Evolutionary conservation across 2,113 vertebrate genomes (phyloP).

Genomic region (Ursus arctos): DNA sequence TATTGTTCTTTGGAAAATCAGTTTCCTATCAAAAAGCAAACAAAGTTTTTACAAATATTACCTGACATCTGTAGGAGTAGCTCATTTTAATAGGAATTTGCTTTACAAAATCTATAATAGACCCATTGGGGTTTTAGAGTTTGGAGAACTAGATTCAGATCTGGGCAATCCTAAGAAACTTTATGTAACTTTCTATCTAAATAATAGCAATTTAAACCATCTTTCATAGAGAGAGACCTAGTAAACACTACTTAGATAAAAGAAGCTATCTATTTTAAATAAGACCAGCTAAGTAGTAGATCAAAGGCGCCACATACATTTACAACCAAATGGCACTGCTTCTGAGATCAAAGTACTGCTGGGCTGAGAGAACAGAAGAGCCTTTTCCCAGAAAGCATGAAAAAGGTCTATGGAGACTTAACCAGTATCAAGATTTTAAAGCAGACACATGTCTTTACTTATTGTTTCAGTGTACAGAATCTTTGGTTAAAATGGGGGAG

Average conservation of each 20-base stretch:
- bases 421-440: constrained; percentile 67
- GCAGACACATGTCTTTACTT: constrained; percentile 79
- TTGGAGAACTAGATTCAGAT: constrained; percentile 74
- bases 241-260: constrained; percentile 83
- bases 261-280: constrained; percentile 85
- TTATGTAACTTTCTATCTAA: constrained; percentile 77
- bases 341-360: constrained; percentile 78
- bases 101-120: constrained; percentile 60
- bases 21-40: constrained; percentile 62
- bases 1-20: constrained; percentile 54
- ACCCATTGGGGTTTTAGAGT: constrained; percentile 56
- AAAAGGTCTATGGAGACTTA: constrained; percentile 54
- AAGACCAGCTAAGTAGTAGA: constrained; percentile 82
- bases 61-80: constrained; percentile 52
- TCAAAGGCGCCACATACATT: constrained; percentile 81
- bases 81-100: constrained; percentile 62
- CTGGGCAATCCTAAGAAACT: constrained; percentile 66
- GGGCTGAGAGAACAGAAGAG: constrained; percentile 46
- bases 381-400: constrained; percentile 68
- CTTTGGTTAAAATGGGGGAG: constrained; percentile 60
- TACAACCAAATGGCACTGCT: constrained; percentile 75
- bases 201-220: constrained; percentile 80
- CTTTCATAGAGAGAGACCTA: constrained; percentile 74
- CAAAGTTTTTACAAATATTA: constrained; percentile 57
- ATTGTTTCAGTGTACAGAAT: constrained; percentile 64